Conservation (phyloP, 2,113 vertebrate species). For the Urocitellus parryii region DNA sequence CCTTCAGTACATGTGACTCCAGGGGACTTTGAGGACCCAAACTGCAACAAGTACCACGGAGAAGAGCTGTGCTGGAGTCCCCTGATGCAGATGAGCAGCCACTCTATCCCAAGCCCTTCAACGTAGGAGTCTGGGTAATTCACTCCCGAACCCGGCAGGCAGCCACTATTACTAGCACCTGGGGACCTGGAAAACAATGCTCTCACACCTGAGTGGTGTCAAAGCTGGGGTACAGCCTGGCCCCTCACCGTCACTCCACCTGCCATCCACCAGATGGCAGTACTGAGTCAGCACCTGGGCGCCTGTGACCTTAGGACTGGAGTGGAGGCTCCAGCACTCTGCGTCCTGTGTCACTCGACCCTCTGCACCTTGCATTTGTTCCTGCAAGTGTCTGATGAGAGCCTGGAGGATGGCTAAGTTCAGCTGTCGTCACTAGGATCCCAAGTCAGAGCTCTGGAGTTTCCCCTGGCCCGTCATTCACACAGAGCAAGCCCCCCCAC, state of each 20-base stretch:
- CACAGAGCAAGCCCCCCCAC: too few relatives aligned
- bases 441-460: background rate
- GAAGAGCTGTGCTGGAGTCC: background rate
- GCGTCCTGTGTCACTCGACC: background rate
- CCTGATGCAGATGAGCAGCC: background rate
- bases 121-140: fast-evolving
- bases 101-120: fast-evolving
- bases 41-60: background rate
- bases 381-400: background rate
- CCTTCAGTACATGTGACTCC: too few relatives aligned
- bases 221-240: background rate
- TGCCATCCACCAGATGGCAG: background rate
- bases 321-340: background rate
- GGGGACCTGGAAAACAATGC: background rate
- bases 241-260: background rate
- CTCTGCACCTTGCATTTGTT: fast-evolving
- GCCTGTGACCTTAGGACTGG: fast-evolving
- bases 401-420: background rate
- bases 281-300: background rate
- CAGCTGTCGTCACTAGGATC: background rate
- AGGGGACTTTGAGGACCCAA: background rate
- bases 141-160: background rate
- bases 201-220: background rate
- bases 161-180: background rate
- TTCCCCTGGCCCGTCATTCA: background rate